Evolutionary conservation across 2,797 vertebrate genomes (phyloP), one percentile per base, ranked within the genome.

Genomic region (Cyclura pinguis): DNA sequence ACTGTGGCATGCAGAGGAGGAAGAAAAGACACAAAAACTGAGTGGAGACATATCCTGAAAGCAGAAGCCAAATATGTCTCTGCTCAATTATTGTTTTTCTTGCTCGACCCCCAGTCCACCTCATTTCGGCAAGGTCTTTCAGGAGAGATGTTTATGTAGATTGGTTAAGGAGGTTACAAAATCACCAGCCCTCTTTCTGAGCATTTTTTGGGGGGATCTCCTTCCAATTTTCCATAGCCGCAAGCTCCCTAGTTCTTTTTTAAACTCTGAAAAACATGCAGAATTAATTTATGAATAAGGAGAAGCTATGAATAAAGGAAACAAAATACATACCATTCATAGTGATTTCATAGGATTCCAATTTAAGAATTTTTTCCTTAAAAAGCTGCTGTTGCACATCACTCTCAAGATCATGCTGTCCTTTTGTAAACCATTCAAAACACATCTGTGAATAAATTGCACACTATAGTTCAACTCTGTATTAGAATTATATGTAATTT

Each of bases 401-500:
- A 89, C 99, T 99, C 97, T 99, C 99, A 1, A 99, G 98, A 95
- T 99, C 99, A 82, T 99, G 99, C 29, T 99, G 99, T 73, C 99
- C 99, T 97, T 99, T 99, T 86, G 99, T 99, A 96, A 99, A 99
- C 99, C 99, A 99, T 96, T 99, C 99, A 95, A 99, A 99, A 96
- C 99, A 99, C 99, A 99, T 98, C 99, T 99, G 96, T 89, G 86
- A 93, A 96, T 24, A 76, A 85, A 90, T 14, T 27, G 22, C 3
- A 90, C 88, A 50, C 1, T 22, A 55, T 5, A 77, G 1, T 5
- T 78, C 89, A 87, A 93, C 69, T 91, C 16, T 1, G 9, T 0
- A 32, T 59, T 0, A 91, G 14, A 47, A 20, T 47, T 82, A 72
- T 29, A 38, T 27, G 50, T 35, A 84, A 18, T 69, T 89, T 89